phyloP scores from a whole-genome alignment of 2,797 vertebrate species.

The Siniperca obscura region DNA sequence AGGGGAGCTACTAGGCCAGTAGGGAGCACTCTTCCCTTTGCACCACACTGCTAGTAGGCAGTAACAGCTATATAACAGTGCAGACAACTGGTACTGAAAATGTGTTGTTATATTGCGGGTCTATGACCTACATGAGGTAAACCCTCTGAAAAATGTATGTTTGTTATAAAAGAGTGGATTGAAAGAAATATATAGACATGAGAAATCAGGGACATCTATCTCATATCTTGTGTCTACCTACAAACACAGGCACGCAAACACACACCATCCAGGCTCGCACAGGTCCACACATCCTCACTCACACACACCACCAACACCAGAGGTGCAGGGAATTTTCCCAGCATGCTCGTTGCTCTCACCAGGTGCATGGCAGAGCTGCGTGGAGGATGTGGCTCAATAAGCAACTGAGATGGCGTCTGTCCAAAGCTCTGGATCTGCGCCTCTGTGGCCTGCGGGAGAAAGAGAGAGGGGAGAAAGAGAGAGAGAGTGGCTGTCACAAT shows the following conservation, averaged over 20 bases:
- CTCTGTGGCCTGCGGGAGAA: conserved; percentile 94
- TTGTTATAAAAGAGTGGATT: conserved; percentile 26
- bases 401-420: conserved; percentile 99
- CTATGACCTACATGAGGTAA: conserved; percentile 55
- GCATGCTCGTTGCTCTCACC: conserved; percentile 89
- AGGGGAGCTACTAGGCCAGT: conserved; percentile 60
- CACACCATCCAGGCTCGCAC: conserved; percentile 28
- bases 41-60: conserved; percentile 33
- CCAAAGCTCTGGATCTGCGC: conserved; percentile 97
- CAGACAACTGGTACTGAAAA: conserved; percentile 35
- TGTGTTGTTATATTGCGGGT: conserved; percentile 30
- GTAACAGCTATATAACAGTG: conserved; percentile 32
- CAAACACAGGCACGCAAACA: conserved; percentile 34
- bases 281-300: conserved; percentile 45
- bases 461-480: conserved; percentile 58
- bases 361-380: conserved; percentile 99
- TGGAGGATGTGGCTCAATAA: conserved; percentile 99
- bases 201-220: conserved; percentile 23
- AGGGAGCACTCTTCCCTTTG: conserved; percentile 81
- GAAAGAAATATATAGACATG: conserved; percentile 2
- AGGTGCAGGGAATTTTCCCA: conserved; percentile 77
- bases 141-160: conserved; percentile 48
- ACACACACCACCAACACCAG: conserved; percentile 41
- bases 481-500: conserved; percentile 90
- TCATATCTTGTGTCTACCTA: conserved; percentile 13